phyloP scores from a whole-genome alignment of 2,888 invertebrate species.

The Tenthredo scrophulariae region DNA sequence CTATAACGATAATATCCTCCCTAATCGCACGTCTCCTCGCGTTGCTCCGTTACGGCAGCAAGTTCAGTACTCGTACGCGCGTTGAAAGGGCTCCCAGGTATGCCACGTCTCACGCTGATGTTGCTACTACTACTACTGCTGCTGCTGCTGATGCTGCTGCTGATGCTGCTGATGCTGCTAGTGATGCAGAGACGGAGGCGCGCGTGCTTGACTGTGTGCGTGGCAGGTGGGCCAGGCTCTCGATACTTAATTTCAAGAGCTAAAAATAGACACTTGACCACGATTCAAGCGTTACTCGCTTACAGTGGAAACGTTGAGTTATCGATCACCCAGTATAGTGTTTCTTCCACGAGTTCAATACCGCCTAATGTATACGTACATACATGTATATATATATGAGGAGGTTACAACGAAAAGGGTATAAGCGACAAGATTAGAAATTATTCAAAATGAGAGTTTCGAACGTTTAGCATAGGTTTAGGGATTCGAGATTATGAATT shows the following conservation, averaged over 20 bases:
- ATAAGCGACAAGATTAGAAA: background rate
- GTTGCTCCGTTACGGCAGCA: background rate
- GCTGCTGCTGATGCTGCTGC: background rate
- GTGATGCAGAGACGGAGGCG: slow-evolving; percentile 11
- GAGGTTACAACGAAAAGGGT: background rate
- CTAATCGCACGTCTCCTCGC: background rate
- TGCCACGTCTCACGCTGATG: slow-evolving; percentile 23
- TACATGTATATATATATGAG: background rate
- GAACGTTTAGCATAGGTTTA: background rate
- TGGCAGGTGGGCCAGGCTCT: slow-evolving; percentile 52
- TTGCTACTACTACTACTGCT: background rate
- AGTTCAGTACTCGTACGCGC: slow-evolving; percentile 12
- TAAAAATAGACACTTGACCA: slow-evolving; percentile 52
- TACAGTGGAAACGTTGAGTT: slow-evolving; percentile 35
- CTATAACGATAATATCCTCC: background rate
- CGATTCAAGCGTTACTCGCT: slow-evolving; percentile 50
- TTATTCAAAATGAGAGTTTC: background rate
- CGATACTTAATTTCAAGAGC: slow-evolving; percentile 52
- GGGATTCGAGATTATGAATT: background rate
- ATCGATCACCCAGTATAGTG: slow-evolving; percentile 46
- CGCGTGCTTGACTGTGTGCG: slow-evolving; percentile 42
- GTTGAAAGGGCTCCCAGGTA: slow-evolving; percentile 39
- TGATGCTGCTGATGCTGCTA: background rate
- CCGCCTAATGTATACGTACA: background rate
- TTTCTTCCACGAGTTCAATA: background rate